Evolutionary conservation across 2,797 vertebrate genomes (phyloP), one percentile per base, ranked within the genome.

Genomic region (Sylvia borin): DNA sequence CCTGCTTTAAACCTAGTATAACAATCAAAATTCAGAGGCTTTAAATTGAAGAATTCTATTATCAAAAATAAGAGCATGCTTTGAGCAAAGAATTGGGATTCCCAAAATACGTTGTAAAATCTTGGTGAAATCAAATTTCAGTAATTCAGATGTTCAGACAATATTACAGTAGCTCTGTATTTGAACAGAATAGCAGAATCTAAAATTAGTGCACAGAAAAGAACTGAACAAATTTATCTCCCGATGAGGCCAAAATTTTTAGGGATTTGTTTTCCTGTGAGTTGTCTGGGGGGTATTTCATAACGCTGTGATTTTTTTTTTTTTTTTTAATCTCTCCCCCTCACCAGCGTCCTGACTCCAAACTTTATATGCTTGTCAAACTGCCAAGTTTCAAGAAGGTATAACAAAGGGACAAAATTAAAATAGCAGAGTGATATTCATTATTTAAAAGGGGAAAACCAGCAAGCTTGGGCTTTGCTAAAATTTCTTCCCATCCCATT

Each of bases 181-280:
- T 73, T 85, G 61, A 93, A 40, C 43, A 90, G 88, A 93, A 72
- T 22, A 62, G 22, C 42, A 80, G 19, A 66, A 68, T 77, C 80
- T 88, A 86, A 83, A 90, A 81, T 83, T 38, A 76, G 36, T 36
- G 14, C 34, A 45, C n/a, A 80, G 64, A 67, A 84, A 85, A 87
- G 47, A 26, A 78, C 42, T 66, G 74, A 87, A 72, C 16, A 82
- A 62, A 79, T 85, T 36, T 80, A 36, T 54, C 19, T 78, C 54
- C 26, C 11, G 10, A 65, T 25, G 45, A 87, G 62, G 50, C 42
- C 62, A 81, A 32, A 68, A 61, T 45, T 34, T 82, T 61, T 72
- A 68, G 74, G 13, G 17, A 36, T 27, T 78, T 4, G 2, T 87
- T 84, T 93, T 67, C 29, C 18, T 50, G 10, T 62, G 74, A 90